Conservation (phyloP, 2,888 invertebrate genomes). For the Xestia ashworthii region DNA sequence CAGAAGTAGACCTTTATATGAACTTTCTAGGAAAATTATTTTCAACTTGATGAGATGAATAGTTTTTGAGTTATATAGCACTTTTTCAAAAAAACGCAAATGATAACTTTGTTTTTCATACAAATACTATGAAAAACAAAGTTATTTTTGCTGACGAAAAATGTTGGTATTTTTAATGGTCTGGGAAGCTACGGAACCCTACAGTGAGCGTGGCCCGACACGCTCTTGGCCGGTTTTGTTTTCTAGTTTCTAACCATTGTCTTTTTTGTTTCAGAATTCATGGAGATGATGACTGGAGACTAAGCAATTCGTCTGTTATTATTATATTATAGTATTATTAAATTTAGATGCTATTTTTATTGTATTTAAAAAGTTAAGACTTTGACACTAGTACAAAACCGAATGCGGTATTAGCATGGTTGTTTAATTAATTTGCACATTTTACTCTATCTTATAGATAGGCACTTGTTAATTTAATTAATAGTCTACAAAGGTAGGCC, state of each 20-base stretch:
- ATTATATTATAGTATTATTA: conserved; percentile 78
- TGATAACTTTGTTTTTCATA: too few species aligned
- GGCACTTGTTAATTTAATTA: conserved; percentile 72
- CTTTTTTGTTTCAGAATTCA: conserved; percentile 93
- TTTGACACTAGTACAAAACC: conserved; percentile 85
- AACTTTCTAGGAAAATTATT: too few species aligned
- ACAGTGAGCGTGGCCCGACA: too few species aligned
- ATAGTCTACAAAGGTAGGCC: conserved; percentile 71
- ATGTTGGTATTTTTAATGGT: too few species aligned
- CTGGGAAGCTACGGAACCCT: too few species aligned
- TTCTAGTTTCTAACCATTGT: conserved; percentile 20
- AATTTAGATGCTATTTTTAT: conserved; percentile 81
- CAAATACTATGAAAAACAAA: too few species aligned
- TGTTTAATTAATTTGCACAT: conserved; percentile 71
- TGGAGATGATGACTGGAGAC: conserved; percentile 98
- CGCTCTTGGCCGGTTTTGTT: too few species aligned
- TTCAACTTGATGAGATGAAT: too few species aligned
- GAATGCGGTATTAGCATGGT: conserved; percentile 87
- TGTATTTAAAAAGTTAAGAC: conserved; percentile 80
- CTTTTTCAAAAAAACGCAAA: too few species aligned
- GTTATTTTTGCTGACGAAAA: too few species aligned
- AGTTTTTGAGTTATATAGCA: too few species aligned
- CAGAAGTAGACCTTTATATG: too few species aligned
- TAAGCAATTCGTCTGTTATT: conserved; percentile 83
- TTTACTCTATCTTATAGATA: conserved; percentile 87